Conservation (phyloP, 2,797 vertebrate genomes). For the Hyperoplus immaculatus region DNA sequence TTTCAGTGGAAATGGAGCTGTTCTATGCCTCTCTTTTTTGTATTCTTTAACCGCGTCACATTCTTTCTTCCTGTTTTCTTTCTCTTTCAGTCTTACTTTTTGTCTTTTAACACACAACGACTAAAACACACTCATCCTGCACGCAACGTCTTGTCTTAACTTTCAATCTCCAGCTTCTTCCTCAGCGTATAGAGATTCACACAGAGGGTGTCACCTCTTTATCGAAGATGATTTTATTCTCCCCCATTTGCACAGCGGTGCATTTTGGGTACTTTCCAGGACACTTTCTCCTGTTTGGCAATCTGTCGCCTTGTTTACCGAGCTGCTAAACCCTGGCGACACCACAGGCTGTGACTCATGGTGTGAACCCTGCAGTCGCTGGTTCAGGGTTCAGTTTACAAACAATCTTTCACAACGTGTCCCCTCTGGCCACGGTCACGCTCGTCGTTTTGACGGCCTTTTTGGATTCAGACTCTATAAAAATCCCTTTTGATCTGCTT, state of each 20-base stretch:
- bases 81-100: slow-evolving; percentile 6
- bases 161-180: slow-evolving; percentile 40
- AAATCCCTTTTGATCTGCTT: slow-evolving; percentile 2
- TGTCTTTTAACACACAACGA: slow-evolving; percentile 18
- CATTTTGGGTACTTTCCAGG: slow-evolving; percentile 83
- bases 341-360: slow-evolving; percentile 71
- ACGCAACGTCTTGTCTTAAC: slow-evolving; percentile 18
- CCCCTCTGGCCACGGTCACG: slow-evolving; percentile 48
- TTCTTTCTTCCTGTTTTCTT: slow-evolving; percentile 1
- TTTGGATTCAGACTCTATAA: slow-evolving; percentile 10
- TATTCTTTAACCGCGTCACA: slow-evolving; percentile 27
- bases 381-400: slow-evolving; percentile 79
- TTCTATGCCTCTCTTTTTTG: slow-evolving; percentile 14
- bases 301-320: slow-evolving; percentile 61
- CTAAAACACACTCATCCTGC: slow-evolving; percentile 14
- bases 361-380: slow-evolving; percentile 62
- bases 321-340: slow-evolving; percentile 54
- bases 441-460: slow-evolving; percentile 26
- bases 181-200: slow-evolving; percentile 4
- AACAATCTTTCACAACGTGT: slow-evolving; percentile 78
- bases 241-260: slow-evolving; percentile 19
- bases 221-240: slow-evolving; percentile 56
- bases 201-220: slow-evolving; percentile 36
- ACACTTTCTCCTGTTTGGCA: slow-evolving; percentile 74
- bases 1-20: slow-evolving; percentile 11